Evolutionary conservation across 92 coral and sea anemone genomes (phyloP), one percentile per base, ranked within the genome.

Genomic region (Isaurus tuberculatus): DNA sequence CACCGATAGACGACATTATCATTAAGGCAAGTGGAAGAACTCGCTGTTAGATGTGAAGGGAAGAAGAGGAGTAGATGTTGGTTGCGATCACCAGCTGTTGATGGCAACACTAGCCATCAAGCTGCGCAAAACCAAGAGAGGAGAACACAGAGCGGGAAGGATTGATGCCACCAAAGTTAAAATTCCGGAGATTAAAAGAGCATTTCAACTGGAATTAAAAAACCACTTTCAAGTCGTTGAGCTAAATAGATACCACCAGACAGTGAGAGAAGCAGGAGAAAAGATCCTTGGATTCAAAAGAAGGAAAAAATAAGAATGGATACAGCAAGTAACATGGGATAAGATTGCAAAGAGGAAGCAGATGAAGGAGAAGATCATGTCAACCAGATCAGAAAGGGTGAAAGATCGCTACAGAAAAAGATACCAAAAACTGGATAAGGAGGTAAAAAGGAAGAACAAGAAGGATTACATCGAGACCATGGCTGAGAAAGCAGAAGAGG

Each of bases 371-470:
- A 73, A 2, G 61, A 53, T 16, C 61, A 53, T 16, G 0, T 53
- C 61, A 53, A 53, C 61, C 8, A 25, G 64, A 73, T 73, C 79
- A 73, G 31, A 73, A 49, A 73, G 79, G n/a, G 55, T 36, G 58
- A 73, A 43, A 8, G 58, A 36, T 34, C 4, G 58, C 58, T 36
- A 34, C 55, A 43, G 29, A 43, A 73, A 73, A 49, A 73, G 40
- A 73, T 20, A 73, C 79, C 79, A 7, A 73, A 63, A 44, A 16
- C 80, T 43, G 33, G 60, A 73, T 15, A 73, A 73, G 64, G 80
- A 73, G n/a, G 80, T 22, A 11, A 73, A 44, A 63, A 73, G 61
- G 17, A 4, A 20, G 80, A 36, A 33, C 32, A 46, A 73, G 80
- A 73, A 73, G 37, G 64, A 46, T 63, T 37, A 26, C 63, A 31